Conservation (phyloP, 2,113 vertebrate species). For the Sphaerodactylus townsendi region DNA sequence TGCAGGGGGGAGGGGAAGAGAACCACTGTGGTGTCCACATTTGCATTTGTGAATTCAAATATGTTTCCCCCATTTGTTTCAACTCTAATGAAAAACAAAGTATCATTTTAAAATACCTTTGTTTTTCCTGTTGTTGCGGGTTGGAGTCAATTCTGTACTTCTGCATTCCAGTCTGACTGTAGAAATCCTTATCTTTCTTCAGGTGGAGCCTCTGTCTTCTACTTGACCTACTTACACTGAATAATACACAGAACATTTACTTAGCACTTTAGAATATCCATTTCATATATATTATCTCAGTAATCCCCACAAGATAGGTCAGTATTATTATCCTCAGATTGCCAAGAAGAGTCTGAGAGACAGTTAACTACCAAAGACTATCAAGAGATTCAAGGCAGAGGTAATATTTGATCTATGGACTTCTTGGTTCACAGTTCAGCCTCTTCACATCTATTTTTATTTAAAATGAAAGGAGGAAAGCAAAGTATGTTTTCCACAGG, state of each 20-base stretch:
- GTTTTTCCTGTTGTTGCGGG: neutral
- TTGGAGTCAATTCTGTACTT: neutral
- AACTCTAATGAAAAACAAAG: neutral
- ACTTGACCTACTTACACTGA: neutral
- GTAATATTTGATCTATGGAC: neutral
- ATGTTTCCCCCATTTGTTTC: neutral
- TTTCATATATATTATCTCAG: neutral
- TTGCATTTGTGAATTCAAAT: constrained; percentile 6
- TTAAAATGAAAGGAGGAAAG: neutral
- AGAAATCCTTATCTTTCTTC: neutral
- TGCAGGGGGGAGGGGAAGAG: neutral
- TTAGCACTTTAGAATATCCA: neutral
- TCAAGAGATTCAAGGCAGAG: neutral
- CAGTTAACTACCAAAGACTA: neutral
- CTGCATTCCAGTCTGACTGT: neutral
- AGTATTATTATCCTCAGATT: neutral
- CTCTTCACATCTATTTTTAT: neutral
- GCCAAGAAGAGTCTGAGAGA: neutral
- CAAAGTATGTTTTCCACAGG: neutral
- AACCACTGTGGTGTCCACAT: neutral
- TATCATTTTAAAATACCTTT: neutral
- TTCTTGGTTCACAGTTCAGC: neutral
- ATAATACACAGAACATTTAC: neutral
- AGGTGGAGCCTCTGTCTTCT: neutral
- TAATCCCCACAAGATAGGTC: neutral